Conservation (phyloP, 2,797 vertebrate genomes). For the Buphagus erythrorhynchus region DNA sequence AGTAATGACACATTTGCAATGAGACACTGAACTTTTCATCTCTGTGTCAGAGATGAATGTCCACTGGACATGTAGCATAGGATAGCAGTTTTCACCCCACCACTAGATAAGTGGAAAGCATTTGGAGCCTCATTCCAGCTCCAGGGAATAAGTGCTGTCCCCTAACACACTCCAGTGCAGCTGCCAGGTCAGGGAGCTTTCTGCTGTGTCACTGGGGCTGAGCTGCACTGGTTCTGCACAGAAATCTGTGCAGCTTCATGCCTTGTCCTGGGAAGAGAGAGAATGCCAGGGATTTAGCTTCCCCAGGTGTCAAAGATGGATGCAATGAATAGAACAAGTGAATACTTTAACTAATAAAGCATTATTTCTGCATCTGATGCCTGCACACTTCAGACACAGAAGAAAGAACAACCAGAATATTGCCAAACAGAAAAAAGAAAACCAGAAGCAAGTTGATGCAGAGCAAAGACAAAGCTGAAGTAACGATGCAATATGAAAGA, state of each 20-base stretch:
- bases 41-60: not conserved
- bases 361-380: not conserved
- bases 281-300: not conserved
- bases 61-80: not conserved
- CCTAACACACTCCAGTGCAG: not conserved
- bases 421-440: not conserved
- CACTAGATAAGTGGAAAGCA: not conserved
- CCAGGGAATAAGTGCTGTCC: not conserved
- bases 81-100: not conserved
- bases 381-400: not conserved
- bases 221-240: not conserved
- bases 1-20: not conserved
- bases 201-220: not conserved
- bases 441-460: not conserved
- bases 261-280: not conserved
- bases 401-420: rapidly evolving
- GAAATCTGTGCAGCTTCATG: not conserved
- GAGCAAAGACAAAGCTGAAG: not conserved
- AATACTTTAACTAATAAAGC: not conserved
- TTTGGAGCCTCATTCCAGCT: not conserved
- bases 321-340: not conserved
- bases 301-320: not conserved
- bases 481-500: not conserved
- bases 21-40: not conserved
- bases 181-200: not conserved